A percentile compares a stretch with the other conserved stretches of the same genome.
These are phyloP conservation scores for Himalopsyche anomala DNA, from an alignment of 2,888 invertebrate genomes.

Conservation along the genomic window DNA sequence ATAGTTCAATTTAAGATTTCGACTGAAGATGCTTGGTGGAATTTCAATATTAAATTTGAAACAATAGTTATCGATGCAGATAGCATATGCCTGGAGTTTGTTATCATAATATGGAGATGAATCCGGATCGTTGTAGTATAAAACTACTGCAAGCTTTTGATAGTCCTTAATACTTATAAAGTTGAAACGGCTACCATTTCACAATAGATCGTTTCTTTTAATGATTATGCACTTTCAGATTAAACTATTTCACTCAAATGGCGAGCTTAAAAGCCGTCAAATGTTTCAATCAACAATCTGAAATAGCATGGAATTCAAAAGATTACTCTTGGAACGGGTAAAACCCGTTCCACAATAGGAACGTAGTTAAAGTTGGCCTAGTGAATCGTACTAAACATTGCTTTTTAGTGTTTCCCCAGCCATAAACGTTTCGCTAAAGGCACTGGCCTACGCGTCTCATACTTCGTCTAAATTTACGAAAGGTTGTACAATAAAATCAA, in stretches of 20 bases:
- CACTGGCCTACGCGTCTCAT: background rate
- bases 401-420: conserved; percentile 7
- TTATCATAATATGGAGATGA: too few relatives aligned
- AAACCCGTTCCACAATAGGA: background rate
- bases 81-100: too few relatives aligned
- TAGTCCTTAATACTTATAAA: too few relatives aligned
- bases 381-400: conserved; percentile 24
- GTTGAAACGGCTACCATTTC: too few relatives aligned
- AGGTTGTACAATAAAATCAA: background rate
- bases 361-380: conserved; percentile 23
- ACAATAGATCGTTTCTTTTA: background rate
- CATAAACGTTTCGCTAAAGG: conserved; percentile 29
- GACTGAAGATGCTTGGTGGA: too few relatives aligned
- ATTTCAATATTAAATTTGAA: too few relatives aligned
- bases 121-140: too few relatives aligned
- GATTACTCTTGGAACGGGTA: conserved; percentile 1
- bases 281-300: background rate
- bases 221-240: background rate
- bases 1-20: too few relatives aligned
- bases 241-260: background rate
- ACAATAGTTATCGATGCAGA: too few relatives aligned
- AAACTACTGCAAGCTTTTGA: too few relatives aligned
- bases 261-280: background rate
- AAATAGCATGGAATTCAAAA: background rate
- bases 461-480: background rate